These are phyloP conservation scores for Tetranychus piercei DNA, from an alignment of 2,888 invertebrate genomes.

Conservation along the genomic window DNA sequence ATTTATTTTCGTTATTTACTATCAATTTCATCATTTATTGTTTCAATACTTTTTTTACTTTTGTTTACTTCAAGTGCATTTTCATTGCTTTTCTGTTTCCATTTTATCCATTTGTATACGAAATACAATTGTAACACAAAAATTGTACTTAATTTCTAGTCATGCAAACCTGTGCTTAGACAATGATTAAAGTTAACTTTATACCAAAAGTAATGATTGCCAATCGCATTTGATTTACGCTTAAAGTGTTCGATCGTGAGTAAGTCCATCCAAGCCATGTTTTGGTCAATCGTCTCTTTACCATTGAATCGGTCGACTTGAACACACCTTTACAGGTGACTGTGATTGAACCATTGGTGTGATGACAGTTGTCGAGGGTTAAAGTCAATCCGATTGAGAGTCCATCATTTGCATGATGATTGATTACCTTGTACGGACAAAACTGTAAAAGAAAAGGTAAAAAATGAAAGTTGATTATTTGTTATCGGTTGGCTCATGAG, in stretches of 20 bases:
- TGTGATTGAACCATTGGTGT: background rate
- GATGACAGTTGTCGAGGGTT: background rate
- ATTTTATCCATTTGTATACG: too few relatives aligned
- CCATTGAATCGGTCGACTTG: background rate
- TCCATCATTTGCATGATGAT: background rate
- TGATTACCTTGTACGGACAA: background rate
- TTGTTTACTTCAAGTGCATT: too few relatives aligned
- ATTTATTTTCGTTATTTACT: too few relatives aligned
- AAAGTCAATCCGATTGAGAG: background rate
- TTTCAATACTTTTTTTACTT: too few relatives aligned
- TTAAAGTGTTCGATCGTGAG: background rate
- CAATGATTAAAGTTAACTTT: too few relatives aligned
- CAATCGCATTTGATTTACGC: background rate
- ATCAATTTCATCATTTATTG: too few relatives aligned
- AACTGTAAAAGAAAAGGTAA: background rate
- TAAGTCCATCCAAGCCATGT: background rate
- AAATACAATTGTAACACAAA: too few relatives aligned
- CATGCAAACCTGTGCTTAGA: too few relatives aligned
- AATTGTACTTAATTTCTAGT: too few relatives aligned
- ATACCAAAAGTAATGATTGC: background rate
- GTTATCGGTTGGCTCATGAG: background rate
- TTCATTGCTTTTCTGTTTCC: too few relatives aligned
- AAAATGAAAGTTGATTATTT: background rate
- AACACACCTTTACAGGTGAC: background rate
- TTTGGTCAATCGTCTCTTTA: background rate